Evolutionary conservation across 2,888 invertebrate species (phyloP), one percentile per base, ranked within the genome.

Genomic region (Drosophila borborema): DNA sequence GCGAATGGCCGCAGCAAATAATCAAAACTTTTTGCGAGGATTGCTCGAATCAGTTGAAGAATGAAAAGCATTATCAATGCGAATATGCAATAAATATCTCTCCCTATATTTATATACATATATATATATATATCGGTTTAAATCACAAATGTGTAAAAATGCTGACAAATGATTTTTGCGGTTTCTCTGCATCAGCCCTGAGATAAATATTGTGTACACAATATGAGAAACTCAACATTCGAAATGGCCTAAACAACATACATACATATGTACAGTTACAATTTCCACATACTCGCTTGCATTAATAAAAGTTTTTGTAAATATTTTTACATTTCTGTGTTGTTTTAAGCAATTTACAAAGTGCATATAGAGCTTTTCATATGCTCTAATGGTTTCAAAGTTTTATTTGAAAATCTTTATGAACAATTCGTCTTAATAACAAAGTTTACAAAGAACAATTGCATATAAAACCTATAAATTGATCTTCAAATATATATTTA

Each of bases 1-100:
- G 62, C 64, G 45, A 72, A 72, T 55, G 59, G 48, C 62, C 46
- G 66, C 59, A 63, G 28, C 28, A 66, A 63, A 77, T 64, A 77
- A 74, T 73, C 51, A 65, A 66, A 64, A n/a, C 36, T 28, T 55
- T 55, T 55, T 36, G 36, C 46, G 64, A 49, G 41, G 56, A 31
- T 60, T 67, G 60, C 18, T 31, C 41, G 23, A 60, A 36, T 28
- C 41, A 62, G 23, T 28, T 18, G 18, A 48, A 10, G 23, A 48
- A 16, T 9, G 40, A 7, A n/a, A 20, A 41, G 53, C 18, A 53
- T 41, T 56, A 64, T 65, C 55, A 63, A 60, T 64, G 16, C 38
- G 23, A 38, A 38, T 53, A 53, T 54, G 16, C 31, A 34, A 40
- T 45, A 51, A 64, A 36, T 54, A 31, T 14, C 9, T 51, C 43